These are phyloP conservation scores for Resseliella maxima DNA, from an alignment of 2,888 invertebrate species.

Conservation along the genomic window DNA sequence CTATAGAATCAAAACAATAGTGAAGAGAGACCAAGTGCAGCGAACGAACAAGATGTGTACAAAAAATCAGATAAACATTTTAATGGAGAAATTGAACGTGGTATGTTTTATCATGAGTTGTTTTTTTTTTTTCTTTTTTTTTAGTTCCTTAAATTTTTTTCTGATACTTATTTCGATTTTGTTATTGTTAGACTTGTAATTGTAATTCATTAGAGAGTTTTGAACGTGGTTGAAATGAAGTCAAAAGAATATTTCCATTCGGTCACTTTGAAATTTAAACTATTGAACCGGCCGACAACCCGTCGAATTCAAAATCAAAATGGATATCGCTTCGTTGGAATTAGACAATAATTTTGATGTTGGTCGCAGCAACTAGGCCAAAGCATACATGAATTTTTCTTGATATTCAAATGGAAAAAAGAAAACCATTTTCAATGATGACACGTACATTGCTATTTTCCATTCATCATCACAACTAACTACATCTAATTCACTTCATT, in stretches of 20 bases:
- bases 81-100: constrained; percentile 81
- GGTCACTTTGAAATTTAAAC: neutral
- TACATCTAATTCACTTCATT: constrained; percentile 15
- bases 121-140: neutral
- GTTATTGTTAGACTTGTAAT: neutral
- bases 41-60: constrained; percentile 71
- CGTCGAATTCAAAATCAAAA: neutral
- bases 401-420: neutral
- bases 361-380: constrained; percentile 25
- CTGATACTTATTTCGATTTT: too few relatives aligned
- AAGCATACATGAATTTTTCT: constrained; percentile 3
- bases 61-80: constrained; percentile 77
- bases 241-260: neutral
- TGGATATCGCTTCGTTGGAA: neutral
- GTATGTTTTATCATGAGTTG: constrained; percentile 69
- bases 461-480: neutral
- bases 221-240: neutral
- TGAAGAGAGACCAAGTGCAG: neutral
- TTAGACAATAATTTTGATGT: constrained; percentile 35
- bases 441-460: constrained; percentile 5
- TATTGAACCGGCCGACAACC: neutral
- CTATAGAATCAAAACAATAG: neutral
- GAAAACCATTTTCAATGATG: neutral
- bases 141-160: too few relatives aligned
- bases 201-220: neutral